Conservation (phyloP, 2,888 invertebrate species). For the Crossocerus cetratus region DNA sequence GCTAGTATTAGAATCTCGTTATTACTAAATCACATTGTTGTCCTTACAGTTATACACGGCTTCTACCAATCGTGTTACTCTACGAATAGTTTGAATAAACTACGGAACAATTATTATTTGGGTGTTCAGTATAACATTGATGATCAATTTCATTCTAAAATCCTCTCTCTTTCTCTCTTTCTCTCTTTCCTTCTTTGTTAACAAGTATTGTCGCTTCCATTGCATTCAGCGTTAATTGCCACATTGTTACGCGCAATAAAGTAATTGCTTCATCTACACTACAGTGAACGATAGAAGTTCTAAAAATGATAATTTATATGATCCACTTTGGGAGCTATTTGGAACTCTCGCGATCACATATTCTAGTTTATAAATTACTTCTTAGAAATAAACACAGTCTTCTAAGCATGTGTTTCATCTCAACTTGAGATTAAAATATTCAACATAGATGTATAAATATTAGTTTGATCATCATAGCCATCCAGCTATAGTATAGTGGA, state of each 20-base stretch:
- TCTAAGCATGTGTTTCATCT: constrained; percentile 25
- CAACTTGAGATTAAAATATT: constrained; percentile 17
- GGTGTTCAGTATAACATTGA: constrained; percentile 3
- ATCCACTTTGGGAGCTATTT: constrained; percentile 10
- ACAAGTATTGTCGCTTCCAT: constrained; percentile 24
- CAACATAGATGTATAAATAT: constrained; percentile 11
- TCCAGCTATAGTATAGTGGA: constrained; percentile 21
- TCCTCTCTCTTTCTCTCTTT: constrained; percentile 1
- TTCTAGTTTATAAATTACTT: constrained; percentile 16
- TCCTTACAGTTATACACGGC: constrained; percentile 9
- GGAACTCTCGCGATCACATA: constrained; percentile 5
- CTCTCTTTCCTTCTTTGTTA: too few relatives aligned
- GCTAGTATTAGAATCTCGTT: constrained; percentile 7
- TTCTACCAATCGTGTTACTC: not conserved
- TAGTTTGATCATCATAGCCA: not conserved
- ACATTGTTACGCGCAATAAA: not conserved
- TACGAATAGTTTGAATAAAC: constrained; percentile 8
- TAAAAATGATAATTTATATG: constrained; percentile 19
- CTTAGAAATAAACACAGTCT: constrained; percentile 34
- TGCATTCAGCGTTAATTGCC: constrained; percentile 8
- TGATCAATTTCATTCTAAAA: constrained; percentile 3
- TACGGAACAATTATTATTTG: constrained; percentile 9
- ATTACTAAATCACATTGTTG: constrained; percentile 24
- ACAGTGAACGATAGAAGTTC: constrained; percentile 13
- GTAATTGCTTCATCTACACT: constrained; percentile 2